Evolutionary conservation across 1,140 invertebrate genomes (phyloP), one percentile per base, ranked within the genome.

Genomic region (Vollenhovia emeryi): DNA sequence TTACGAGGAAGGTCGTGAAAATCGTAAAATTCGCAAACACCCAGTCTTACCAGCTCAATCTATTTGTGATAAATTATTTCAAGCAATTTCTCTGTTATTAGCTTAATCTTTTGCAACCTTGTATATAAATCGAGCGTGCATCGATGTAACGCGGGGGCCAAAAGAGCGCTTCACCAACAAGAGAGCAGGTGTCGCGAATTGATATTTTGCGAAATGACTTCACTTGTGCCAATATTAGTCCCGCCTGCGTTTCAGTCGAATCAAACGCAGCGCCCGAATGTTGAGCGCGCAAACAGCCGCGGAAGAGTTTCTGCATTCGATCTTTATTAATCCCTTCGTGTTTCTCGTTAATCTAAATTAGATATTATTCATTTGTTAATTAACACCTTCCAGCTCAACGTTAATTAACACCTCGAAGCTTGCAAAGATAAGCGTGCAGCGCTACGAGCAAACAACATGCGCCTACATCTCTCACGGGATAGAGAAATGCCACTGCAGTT

Each of bases 151-250:
- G n/a, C n/a, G 24, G n/a, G 52, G n/a, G 11, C 15, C 21, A 57
- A 74, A 57, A 18, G 5, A 57, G 8, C 21, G 24, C 9, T 55
- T 36, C 11, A 50, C 27, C 21, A 27, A 40, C 15, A 3, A 60
- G 40, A 45, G 15, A 59, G 18, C 55, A 76, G 9, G 2, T 33
- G 24, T 43, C 11, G n/a, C 57, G 13, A 59, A 30, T 59, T 15
- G 3, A 45, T 62, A 45, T 76, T 62, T 76, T 45, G 7, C 9
- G 3, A 13, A 30, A 30, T 36, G n/a, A 30, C 27, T 45, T 62
- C 74, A 76, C 57, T 76, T 76, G 74, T 76, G 11, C 11, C 40
- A 75, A 76, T 48, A 76, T 76, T 30, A 76, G n/a, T 1, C 9
- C 8, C 24, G 40, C 5, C 27, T 76, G 55, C 11, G 55, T 60